phyloP scores from a whole-genome alignment of 2,113 vertebrate species.

The Cebidichthys violaceus region DNA sequence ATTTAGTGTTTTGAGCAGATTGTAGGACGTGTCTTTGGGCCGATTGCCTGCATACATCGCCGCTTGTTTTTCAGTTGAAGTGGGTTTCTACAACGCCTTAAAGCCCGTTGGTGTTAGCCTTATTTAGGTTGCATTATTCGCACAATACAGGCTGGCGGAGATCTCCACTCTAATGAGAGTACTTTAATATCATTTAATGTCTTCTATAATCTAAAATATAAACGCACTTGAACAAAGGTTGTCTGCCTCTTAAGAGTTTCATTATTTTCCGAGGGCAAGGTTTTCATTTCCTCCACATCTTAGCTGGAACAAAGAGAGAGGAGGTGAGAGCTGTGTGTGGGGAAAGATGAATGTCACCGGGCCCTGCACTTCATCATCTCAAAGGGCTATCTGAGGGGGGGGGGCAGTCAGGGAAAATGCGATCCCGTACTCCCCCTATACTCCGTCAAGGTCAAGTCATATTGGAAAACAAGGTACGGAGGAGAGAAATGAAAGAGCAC shows the following conservation, averaged over 20 bases:
- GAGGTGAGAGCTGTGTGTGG: constrained; percentile 23
- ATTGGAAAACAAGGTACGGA: constrained; percentile 54
- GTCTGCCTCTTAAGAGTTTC: not conserved
- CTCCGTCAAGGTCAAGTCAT: constrained; percentile 78
- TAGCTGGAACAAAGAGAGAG: constrained; percentile 27
- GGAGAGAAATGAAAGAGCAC: constrained; percentile 46
- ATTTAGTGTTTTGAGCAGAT: not conserved
- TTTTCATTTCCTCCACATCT: constrained; percentile 30
- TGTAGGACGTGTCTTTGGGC: not conserved
- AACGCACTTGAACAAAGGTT: constrained; percentile 4
- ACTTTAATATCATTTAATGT: not conserved
- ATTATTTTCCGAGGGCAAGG: constrained; percentile 6
- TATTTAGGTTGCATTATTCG: no score
- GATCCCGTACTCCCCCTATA: constrained; percentile 51
- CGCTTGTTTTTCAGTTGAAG: not conserved
- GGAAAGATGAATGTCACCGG: constrained; percentile 79
- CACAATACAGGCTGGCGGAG: not conserved
- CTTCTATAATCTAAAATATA: not conserved
- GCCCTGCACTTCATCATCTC: constrained; percentile 81
- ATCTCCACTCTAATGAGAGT: no score
- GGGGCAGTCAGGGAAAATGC: constrained; percentile 71
- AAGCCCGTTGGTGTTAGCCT: no score
- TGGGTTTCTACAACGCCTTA: not conserved
- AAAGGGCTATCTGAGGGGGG: constrained; percentile 64
- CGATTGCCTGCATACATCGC: not conserved